phyloP scores from a whole-genome alignment of 1,140 invertebrate genomes.

The Hetaerina americana region DNA sequence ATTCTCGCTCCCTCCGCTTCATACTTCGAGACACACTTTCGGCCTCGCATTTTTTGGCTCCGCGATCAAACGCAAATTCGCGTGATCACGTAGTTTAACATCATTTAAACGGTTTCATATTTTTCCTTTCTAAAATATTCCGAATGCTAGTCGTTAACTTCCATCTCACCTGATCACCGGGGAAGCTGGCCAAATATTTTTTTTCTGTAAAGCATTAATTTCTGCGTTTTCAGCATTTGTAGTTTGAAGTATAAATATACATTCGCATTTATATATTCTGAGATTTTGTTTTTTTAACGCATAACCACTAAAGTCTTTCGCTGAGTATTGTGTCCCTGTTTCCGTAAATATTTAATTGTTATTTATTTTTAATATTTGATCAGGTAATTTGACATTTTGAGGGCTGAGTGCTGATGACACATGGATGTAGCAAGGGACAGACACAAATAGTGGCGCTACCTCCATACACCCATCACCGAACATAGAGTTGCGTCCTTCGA shows the following conservation, averaged over 20 bases:
- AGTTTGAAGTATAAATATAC: not conserved
- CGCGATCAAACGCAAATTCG: no score
- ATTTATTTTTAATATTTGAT: not conserved
- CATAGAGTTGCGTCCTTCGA: no score
- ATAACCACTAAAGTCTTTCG: not conserved
- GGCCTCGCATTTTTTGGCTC: no score
- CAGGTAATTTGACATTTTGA: not conserved
- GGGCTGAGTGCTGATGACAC: not conserved
- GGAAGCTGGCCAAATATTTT: no score
- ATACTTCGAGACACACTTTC: no score
- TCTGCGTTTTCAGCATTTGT: not conserved
- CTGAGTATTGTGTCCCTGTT: not conserved
- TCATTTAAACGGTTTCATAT: no score
- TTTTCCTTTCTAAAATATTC: not conserved
- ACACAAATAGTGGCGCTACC: no score
- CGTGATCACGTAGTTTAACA: no score
- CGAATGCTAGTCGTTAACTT: not conserved
- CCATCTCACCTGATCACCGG: not conserved
- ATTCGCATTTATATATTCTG: not conserved
- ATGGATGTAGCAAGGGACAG: no score
- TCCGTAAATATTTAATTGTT: not conserved
- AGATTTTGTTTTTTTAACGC: not conserved
- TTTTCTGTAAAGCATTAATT: no score
- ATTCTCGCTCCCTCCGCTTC: no score
- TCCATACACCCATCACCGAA: no score